phyloP scores from a whole-genome alignment of 2,888 invertebrate species.

The Vesta saturnalis region DNA sequence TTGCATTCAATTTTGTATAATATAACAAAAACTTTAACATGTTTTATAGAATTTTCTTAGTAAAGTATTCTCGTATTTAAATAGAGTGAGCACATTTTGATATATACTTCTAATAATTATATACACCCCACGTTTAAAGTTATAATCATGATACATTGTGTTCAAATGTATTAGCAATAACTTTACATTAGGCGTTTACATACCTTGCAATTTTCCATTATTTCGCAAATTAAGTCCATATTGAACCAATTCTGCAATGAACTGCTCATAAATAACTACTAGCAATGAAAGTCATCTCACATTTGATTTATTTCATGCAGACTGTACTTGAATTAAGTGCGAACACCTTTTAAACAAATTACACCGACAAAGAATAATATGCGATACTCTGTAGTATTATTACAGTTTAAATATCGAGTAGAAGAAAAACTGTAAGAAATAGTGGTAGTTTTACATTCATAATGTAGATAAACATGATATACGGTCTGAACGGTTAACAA shows the following conservation, averaged over 20 bases:
- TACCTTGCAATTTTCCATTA: background rate
- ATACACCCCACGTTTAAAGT: too few species aligned
- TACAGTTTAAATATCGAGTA: background rate
- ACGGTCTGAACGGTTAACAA: slow-evolving; percentile 51
- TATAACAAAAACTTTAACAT: too few species aligned
- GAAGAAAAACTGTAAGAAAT: slow-evolving; percentile 28
- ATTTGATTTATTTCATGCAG: slow-evolving; percentile 49
- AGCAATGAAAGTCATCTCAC: slow-evolving; percentile 47
- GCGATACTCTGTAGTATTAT: background rate
- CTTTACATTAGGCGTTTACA: too few species aligned
- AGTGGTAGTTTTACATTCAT: slow-evolving; percentile 39
- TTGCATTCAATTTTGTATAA: too few species aligned
- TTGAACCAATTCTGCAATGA: slow-evolving; percentile 21
- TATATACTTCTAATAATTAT: too few species aligned
- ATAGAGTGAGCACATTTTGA: too few species aligned
- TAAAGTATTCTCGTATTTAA: too few species aligned
- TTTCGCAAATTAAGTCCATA: background rate
- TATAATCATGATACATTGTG: too few species aligned
- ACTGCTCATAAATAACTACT: slow-evolving; percentile 46
- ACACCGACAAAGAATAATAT: slow-evolving; percentile 30
- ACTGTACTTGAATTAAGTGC: slow-evolving; percentile 48
- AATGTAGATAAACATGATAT: slow-evolving; percentile 41
- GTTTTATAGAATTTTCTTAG: too few species aligned
- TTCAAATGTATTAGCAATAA: too few species aligned
- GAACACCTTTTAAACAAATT: slow-evolving; percentile 52